These are phyloP conservation scores for Poeciliopsis turneri DNA, from an alignment of 2,797 vertebrate species.

Conservation along the genomic window DNA sequence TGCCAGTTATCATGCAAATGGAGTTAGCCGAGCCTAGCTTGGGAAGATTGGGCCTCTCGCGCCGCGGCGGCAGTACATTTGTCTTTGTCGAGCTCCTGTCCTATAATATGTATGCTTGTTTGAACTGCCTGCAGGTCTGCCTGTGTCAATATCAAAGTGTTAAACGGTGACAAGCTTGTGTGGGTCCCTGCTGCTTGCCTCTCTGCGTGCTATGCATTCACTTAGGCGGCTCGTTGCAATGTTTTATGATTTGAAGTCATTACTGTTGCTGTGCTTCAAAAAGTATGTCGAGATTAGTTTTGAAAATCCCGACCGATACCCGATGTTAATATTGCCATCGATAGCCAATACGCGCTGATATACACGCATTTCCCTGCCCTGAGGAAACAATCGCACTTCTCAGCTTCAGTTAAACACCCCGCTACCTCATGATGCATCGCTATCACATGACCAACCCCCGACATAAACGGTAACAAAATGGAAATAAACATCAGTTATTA, in stretches of 20 bases:
- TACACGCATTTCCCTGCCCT: too few relatives aligned
- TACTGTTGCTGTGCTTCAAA: conserved; percentile 30
- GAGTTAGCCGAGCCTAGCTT: conserved; percentile 34
- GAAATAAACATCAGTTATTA: not conserved
- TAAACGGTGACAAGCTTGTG: conserved; percentile 40
- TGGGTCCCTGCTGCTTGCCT: conserved; percentile 30
- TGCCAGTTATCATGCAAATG: conserved; percentile 69
- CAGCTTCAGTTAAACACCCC: too few relatives aligned
- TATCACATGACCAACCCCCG: not conserved
- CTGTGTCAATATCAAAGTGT: conserved; percentile 56
- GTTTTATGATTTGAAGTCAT: not conserved
- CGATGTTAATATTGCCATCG: not conserved
- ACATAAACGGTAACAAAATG: not conserved
- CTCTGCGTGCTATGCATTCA: not conserved
- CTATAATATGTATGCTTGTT: conserved; percentile 51
- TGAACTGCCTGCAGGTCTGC: conserved; percentile 53
- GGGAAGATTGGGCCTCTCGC: conserved; percentile 29
- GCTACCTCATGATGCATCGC: too few relatives aligned
- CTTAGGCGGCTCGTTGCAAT: not conserved
- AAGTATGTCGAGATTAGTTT: not conserved
- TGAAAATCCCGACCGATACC: not conserved
- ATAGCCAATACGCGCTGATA: not conserved
- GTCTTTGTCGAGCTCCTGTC: conserved; percentile 57
- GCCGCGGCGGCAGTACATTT: conserved; percentile 53
- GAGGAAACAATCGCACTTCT: too few relatives aligned